A percentile compares a stretch with the other conserved stretches of the same genome.
phyloP scores from a whole-genome alignment of 2,888 invertebrate species.

The Sesia apiformis region DNA sequence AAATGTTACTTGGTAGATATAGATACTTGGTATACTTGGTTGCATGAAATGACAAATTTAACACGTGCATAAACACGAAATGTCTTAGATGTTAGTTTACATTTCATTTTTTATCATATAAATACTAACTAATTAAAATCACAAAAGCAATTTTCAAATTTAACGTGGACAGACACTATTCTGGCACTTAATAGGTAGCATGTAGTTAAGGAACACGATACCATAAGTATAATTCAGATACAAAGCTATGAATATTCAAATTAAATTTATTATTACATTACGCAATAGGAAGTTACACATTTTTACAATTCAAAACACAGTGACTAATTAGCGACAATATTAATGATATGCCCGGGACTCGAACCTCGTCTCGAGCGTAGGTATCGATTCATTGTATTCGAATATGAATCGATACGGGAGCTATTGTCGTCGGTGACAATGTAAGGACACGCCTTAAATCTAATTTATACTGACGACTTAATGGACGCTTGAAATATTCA shows the following conservation, averaged over 20 bases:
- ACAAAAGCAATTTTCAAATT: too few species aligned
- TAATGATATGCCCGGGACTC: slow-evolving; percentile 10
- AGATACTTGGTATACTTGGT: too few species aligned
- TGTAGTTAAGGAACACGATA: too few species aligned
- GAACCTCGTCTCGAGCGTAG: slow-evolving; percentile 20
- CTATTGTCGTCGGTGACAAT: slow-evolving; percentile 23
- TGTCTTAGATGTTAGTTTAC: too few species aligned
- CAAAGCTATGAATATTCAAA: slow-evolving; percentile 2
- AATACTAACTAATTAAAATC: too few species aligned
- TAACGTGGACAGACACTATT: too few species aligned
- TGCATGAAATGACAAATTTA: too few species aligned
- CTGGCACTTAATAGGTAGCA: too few species aligned
- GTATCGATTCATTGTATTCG: slow-evolving; percentile 28
- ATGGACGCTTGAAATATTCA: neutral
- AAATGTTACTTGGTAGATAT: too few species aligned
- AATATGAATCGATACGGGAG: slow-evolving; percentile 27
- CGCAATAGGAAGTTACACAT: slow-evolving; percentile 7
- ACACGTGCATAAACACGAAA: too few species aligned
- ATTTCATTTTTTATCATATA: too few species aligned
- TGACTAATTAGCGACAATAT: slow-evolving; percentile 13
- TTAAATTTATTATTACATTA: neutral
- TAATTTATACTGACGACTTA: slow-evolving; percentile 13
- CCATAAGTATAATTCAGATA: too few species aligned
- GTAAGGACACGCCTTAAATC: slow-evolving; percentile 11
- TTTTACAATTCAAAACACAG: slow-evolving; percentile 9